Conservation (phyloP, 1,140 invertebrate species). For the Heliconius nattereri region DNA sequence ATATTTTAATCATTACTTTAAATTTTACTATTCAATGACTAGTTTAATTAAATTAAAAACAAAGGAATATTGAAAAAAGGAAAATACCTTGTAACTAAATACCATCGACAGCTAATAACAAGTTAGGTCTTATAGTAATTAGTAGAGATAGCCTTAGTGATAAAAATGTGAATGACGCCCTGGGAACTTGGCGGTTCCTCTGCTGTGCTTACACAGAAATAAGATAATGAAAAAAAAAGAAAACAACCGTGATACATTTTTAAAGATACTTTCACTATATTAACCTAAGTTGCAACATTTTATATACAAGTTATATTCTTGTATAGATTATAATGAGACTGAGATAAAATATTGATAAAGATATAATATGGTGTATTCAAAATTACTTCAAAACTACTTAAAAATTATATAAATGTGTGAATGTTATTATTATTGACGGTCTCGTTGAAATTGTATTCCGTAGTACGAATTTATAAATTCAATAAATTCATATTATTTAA, state of each 20-base stretch:
- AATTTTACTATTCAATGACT: background rate
- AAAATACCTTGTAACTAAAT: conserved; percentile 17
- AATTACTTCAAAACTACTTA: too few relatives aligned
- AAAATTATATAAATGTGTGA: too few relatives aligned
- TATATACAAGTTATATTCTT: too few relatives aligned
- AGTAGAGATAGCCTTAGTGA: conserved; percentile 32
- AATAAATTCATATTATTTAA: too few relatives aligned
- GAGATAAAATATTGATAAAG: too few relatives aligned
- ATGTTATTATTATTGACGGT: too few relatives aligned
- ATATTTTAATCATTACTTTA: too few relatives aligned
- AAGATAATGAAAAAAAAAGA: background rate
- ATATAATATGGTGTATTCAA: too few relatives aligned
- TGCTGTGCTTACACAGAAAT: background rate
- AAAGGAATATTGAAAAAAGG: background rate
- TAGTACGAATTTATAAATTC: too few relatives aligned
- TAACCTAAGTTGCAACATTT: too few relatives aligned
- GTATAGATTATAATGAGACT: too few relatives aligned
- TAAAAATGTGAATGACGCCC: conserved; percentile 34
- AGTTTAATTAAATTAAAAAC: background rate
- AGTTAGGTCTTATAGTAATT: conserved; percentile 31
- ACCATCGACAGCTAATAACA: conserved; percentile 35
- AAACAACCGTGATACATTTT: background rate
- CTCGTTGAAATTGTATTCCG: too few relatives aligned
- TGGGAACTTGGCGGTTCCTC: conserved; percentile 37
- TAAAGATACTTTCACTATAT: background rate